Evolutionary conservation across 2,797 vertebrate genomes (phyloP).

Genomic region (Taenioides sp.): DNA sequence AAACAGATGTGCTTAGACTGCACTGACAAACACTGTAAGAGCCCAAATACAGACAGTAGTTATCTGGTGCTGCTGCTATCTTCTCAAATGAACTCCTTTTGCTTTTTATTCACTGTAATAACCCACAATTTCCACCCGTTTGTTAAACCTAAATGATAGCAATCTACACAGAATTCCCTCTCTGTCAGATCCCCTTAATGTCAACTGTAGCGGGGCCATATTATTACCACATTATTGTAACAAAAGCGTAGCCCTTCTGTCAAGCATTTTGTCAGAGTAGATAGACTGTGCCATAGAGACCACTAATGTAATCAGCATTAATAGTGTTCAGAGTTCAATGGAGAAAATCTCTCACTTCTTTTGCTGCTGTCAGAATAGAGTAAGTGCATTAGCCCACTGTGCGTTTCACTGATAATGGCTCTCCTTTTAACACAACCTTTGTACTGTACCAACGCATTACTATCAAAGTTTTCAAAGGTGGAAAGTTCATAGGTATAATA

Average conservation of each 20-base stretch:
- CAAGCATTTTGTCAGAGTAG: slow-evolving; percentile 23
- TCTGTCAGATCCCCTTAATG: slow-evolving; percentile 30
- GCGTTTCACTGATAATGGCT: slow-evolving; percentile 25
- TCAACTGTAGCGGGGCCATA: slow-evolving; percentile 23
- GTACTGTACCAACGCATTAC: neutral
- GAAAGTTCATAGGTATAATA: slow-evolving; percentile 3
- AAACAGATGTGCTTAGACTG: slow-evolving; percentile 8
- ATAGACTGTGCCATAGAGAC: slow-evolving; percentile 12
- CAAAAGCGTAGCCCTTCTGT: slow-evolving; percentile 18
- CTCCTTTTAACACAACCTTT: slow-evolving; percentile 6
- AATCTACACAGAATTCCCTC: slow-evolving; percentile 27
- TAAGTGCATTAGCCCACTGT: slow-evolving; percentile 16
- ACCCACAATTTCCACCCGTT: slow-evolving; percentile 41
- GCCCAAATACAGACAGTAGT: neutral
- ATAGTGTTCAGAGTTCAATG: slow-evolving; percentile 21
- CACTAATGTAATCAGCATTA: slow-evolving; percentile 15
- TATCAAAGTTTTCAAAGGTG: slow-evolving; percentile 1
- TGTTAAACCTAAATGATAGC: slow-evolving; percentile 46
- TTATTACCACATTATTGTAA: slow-evolving; percentile 38
- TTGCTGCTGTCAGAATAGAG: slow-evolving; percentile 11
- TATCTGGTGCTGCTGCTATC: slow-evolving; percentile 13
- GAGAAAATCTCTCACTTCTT: slow-evolving; percentile 16
- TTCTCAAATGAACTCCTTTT: slow-evolving; percentile 29
- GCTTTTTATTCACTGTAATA: slow-evolving; percentile 37
- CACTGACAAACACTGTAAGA: slow-evolving; percentile 1